These are phyloP conservation scores for Neodontobutis hainanensis DNA, from an alignment of 2,113 vertebrate genomes.

Conservation along the genomic window DNA sequence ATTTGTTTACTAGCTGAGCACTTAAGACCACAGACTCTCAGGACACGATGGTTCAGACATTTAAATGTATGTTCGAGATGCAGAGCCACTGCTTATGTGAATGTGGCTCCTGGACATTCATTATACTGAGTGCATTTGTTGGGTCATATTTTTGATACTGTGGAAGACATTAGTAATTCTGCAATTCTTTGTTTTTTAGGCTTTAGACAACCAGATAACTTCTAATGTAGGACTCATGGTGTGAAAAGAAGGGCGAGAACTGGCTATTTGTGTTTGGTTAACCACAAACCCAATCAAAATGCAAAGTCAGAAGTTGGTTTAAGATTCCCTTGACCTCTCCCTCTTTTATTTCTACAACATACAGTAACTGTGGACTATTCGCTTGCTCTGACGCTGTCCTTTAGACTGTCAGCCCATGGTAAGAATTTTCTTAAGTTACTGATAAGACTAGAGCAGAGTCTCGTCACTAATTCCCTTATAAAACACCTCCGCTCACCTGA, in stretches of 20 bases:
- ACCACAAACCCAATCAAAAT: neutral
- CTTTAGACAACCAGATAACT: too few species aligned
- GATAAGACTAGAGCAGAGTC: slow-evolving; percentile 36
- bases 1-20: slow-evolving; percentile 83
- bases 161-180: too few species aligned
- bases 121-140: slow-evolving; percentile 15
- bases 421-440: slow-evolving; percentile 20
- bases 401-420: slow-evolving; percentile 51
- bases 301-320: slow-evolving; percentile 16
- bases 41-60: slow-evolving; percentile 55
- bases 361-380: slow-evolving; percentile 44
- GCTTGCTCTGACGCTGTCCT: slow-evolving; percentile 29
- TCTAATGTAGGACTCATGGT: too few species aligned
- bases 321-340: slow-evolving; percentile 6
- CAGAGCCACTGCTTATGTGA: slow-evolving; percentile 37
- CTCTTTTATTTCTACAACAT: slow-evolving; percentile 6
- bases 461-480: slow-evolving; percentile 1
- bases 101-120: slow-evolving; percentile 32
- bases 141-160: too few species aligned
- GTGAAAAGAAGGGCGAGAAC: too few species aligned
- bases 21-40: slow-evolving; percentile 64
- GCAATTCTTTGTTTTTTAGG: too few species aligned
- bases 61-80: slow-evolving; percentile 61
- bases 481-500: neutral
- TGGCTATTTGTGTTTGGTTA: neutral